Percentiles rank a stretch among this genome's conserved stretches.
Conservation (phyloP, 2,888 invertebrate genomes). For the Volucella inanis region DNA sequence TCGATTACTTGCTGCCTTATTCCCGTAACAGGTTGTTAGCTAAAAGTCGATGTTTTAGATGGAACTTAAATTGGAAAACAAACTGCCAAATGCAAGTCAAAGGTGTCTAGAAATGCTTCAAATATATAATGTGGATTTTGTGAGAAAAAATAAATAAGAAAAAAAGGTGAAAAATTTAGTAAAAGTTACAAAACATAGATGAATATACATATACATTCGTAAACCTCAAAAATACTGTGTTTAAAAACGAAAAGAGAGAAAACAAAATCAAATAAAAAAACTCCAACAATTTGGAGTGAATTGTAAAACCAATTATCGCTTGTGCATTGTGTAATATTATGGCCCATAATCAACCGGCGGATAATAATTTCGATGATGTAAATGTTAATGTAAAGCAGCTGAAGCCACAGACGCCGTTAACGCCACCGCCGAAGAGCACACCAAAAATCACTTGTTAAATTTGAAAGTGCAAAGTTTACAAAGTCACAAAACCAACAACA, state of each 20-base stretch:
- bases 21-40: too few relatives aligned
- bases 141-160: slow-evolving; percentile 56
- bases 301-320: slow-evolving; percentile 44
- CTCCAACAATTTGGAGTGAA: neutral
- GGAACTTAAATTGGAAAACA: slow-evolving; percentile 47
- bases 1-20: too few relatives aligned
- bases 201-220: neutral
- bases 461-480: slow-evolving; percentile 74
- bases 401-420: slow-evolving; percentile 64
- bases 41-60: slow-evolving; percentile 62
- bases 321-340: slow-evolving; percentile 71
- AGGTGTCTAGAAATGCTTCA: slow-evolving; percentile 48
- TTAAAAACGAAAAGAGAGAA: slow-evolving; percentile 8
- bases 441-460: slow-evolving; percentile 65
- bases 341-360: slow-evolving; percentile 78
- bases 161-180: slow-evolving; percentile 21
- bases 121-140: too few relatives aligned
- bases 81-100: slow-evolving; percentile 20
- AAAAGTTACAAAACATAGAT: neutral
- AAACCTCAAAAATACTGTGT: slow-evolving; percentile 20
- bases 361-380: slow-evolving; percentile 76
- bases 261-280: slow-evolving; percentile 11
- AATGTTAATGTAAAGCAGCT: slow-evolving; percentile 66
- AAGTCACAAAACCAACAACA: slow-evolving; percentile 77
- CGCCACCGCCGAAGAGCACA: too few relatives aligned